Evolutionary conservation across 2,113 vertebrate genomes (phyloP).

Genomic region (Andinoacara biseriatus): DNA sequence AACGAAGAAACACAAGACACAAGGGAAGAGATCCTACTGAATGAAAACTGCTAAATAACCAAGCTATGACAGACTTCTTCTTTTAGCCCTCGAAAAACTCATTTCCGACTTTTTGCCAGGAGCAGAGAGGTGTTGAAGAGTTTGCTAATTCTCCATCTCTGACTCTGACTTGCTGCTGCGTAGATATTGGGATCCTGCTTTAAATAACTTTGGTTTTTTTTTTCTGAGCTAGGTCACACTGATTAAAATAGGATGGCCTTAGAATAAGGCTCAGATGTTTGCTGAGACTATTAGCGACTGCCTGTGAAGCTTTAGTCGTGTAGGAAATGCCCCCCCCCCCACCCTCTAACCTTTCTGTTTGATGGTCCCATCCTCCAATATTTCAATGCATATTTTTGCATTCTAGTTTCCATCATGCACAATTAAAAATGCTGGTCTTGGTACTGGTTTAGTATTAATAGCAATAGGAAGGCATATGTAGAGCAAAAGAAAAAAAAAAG

Average conservation of each 20-base stretch:
- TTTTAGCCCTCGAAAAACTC: not conserved
- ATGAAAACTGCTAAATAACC: not conserved
- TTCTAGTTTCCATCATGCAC: not conserved
- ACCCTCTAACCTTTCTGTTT: slow-evolving; percentile 17
- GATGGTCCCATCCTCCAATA: not conserved
- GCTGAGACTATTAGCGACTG: slow-evolving; percentile 26
- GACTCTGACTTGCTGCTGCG: not conserved
- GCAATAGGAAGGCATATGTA: not conserved
- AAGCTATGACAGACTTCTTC: not conserved
- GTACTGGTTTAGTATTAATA: not conserved
- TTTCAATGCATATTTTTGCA: not conserved
- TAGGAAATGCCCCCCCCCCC: not conserved
- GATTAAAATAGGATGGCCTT: slow-evolving; percentile 31
- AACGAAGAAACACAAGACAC: not conserved
- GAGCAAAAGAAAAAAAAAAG: not conserved
- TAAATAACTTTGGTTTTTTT: slow-evolving; percentile 13
- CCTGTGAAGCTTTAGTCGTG: slow-evolving; percentile 13
- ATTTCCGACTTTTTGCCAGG: not conserved
- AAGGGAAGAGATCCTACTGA: not conserved
- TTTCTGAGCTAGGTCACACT: slow-evolving; percentile 9
- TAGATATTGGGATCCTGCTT: slow-evolving; percentile 12
- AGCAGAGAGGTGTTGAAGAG: not conserved
- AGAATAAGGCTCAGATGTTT: slow-evolving; percentile 39
- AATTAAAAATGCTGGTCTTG: not conserved
- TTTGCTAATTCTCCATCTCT: not conserved